phyloP scores from a whole-genome alignment of 2,797 vertebrate genomes.

The Enteromius paludinosus region DNA sequence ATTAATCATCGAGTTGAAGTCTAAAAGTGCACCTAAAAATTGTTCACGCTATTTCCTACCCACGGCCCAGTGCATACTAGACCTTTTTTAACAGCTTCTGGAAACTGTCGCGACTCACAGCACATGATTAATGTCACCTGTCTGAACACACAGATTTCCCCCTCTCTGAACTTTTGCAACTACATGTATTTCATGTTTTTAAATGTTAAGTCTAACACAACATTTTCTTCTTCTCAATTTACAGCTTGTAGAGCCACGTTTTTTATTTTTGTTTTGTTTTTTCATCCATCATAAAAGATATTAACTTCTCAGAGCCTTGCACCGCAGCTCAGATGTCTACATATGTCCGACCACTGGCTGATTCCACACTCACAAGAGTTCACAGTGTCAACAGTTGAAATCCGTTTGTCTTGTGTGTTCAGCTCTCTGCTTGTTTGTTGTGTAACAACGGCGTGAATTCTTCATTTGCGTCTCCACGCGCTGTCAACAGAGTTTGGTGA shows the following conservation, averaged over 20 bases:
- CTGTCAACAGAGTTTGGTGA: conserved; percentile 67
- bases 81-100: not conserved
- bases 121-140: conserved; percentile 33
- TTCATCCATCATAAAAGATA: conserved; percentile 23
- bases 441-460: conserved; percentile 59
- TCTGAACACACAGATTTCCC: conserved; percentile 6
- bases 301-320: conserved; percentile 22
- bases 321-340: conserved; percentile 18
- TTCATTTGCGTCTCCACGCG: conserved; percentile 37
- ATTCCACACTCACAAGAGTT: conserved; percentile 46
- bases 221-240: conserved; percentile 13
- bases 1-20: not conserved
- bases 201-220: conserved; percentile 1
- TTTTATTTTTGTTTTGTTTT: not conserved
- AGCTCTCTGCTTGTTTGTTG: conserved; percentile 61
- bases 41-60: not conserved
- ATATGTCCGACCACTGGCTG: conserved; percentile 42
- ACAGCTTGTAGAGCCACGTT: not conserved
- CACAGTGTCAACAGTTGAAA: conserved; percentile 30
- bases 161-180: conserved; percentile 19
- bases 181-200: conserved; percentile 12
- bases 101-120: not conserved
- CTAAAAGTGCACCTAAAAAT: not conserved
- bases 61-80: not conserved
- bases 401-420: conserved; percentile 39